Evolutionary conservation across 1,140 invertebrate species (phyloP), one percentile per base, ranked within the genome.

Genomic region (Drosophila albomicans): DNA sequence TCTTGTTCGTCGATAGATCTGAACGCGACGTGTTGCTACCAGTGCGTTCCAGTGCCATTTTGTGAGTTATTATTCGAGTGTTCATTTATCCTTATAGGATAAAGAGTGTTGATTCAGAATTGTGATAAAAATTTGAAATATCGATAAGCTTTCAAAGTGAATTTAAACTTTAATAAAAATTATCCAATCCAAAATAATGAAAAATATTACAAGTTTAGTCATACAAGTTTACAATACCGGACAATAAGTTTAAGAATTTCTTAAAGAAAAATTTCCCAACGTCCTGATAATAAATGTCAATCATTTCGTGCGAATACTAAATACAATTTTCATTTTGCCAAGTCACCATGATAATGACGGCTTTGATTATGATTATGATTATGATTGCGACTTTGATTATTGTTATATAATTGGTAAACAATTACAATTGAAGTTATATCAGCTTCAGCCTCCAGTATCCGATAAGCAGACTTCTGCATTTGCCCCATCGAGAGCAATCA

Each of bases 1-100:
- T 62, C 11, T 20, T 67, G 48, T 6, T 62, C 52, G 71, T 74
- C 59, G 61, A 46, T 41, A 30, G 69, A 69, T 63, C 58, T 28
- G 66, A 25, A 69, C 65, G 71, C 41, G 49, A 62, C 65, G 38
- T 10, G 52, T 15, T 58, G 62, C 52, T 64, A 38, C 28, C 38
- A 30, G 41, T 43, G 58, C 41, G 57, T 63, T 75, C 69, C 51
- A 57, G 62, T 65, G 69, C 62, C 62, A 28, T 51, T 51, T 70
- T 57, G 66, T 75, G 66, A 75, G 71, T 74, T 3, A 11, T 20
- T 46, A 48, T 48, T 25, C 10, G 6, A 38, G 48, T 52, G 20
- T 45, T 13, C 16, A 32, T 10, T 72, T 52, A 45, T 66, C 61
- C 68, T 64, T 66, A 8, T 25, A 15, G 15, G 10, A 10, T 32